phyloP scores from a whole-genome alignment of 2,113 vertebrate species.

The Aspidoscelis tigris region DNA sequence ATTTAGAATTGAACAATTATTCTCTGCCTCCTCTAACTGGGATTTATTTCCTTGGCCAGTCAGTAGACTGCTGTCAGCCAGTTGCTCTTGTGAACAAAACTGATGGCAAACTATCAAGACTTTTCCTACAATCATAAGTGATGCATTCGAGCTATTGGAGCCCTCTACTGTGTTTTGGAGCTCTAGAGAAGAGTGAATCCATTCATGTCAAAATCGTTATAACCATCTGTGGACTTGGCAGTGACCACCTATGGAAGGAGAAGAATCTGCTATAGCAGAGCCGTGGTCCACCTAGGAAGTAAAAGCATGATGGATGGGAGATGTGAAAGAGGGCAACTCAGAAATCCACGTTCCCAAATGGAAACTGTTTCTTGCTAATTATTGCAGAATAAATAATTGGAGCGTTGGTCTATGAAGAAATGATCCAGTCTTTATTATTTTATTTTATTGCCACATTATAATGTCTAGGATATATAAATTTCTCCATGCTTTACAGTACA shows the following conservation, averaged over 20 bases:
- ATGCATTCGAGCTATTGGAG: background rate
- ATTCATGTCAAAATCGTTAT: background rate
- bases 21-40: background rate
- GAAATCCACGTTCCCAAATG: background rate
- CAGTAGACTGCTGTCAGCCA: background rate
- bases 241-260: background rate
- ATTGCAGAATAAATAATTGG: background rate
- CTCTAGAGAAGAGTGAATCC: background rate
- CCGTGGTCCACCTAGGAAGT: background rate
- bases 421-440: background rate
- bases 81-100: background rate
- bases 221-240: background rate
- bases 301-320: background rate
- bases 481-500: background rate
- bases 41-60: background rate
- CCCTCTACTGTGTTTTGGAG: background rate
- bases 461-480: background rate
- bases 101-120: background rate
- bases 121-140: background rate
- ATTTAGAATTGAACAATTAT: background rate
- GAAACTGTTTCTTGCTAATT: constrained; percentile 14
- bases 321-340: background rate
- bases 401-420: background rate
- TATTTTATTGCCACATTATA: background rate
- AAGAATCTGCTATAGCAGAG: background rate